phyloP scores from a whole-genome alignment of 2,113 vertebrate species.

The Leucosticte australis region DNA sequence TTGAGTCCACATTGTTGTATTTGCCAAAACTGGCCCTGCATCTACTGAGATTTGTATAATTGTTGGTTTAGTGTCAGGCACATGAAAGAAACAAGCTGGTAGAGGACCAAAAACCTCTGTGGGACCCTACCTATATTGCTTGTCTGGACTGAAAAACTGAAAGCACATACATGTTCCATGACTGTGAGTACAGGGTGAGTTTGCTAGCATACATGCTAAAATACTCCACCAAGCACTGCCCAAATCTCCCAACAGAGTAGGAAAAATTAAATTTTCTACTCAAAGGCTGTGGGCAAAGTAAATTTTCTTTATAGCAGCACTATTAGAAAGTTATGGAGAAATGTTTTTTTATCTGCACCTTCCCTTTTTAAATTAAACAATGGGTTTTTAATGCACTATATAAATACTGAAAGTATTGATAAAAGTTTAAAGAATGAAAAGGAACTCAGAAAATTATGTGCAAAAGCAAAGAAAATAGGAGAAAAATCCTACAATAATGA shows the following conservation, averaged over 20 bases:
- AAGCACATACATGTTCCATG: not conserved
- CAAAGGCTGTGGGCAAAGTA: not conserved
- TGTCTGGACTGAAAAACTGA: not conserved
- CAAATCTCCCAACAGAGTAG: not conserved
- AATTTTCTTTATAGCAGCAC: not conserved
- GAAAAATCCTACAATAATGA: not conserved
- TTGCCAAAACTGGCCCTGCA: not conserved
- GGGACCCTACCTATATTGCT: not conserved
- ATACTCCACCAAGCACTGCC: not conserved
- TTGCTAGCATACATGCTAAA: not conserved
- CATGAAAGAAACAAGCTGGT: not conserved
- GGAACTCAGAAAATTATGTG: not conserved
- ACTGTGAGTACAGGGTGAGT: not conserved
- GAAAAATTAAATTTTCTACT: not conserved
- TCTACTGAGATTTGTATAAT: not conserved
- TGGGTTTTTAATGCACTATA: not conserved
- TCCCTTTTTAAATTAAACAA: not conserved
- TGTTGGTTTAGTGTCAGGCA: not conserved
- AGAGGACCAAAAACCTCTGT: accelerated
- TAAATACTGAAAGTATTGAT: not conserved
- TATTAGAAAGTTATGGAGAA: not conserved
- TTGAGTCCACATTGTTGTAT: not conserved
- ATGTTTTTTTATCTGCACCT: not conserved
- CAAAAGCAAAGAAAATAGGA: not conserved
- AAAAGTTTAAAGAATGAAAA: not conserved